Evolutionary conservation across 2,113 vertebrate genomes (phyloP), one percentile per base, ranked within the genome.

Genomic region (Craseonycteris thonglongyai): DNA sequence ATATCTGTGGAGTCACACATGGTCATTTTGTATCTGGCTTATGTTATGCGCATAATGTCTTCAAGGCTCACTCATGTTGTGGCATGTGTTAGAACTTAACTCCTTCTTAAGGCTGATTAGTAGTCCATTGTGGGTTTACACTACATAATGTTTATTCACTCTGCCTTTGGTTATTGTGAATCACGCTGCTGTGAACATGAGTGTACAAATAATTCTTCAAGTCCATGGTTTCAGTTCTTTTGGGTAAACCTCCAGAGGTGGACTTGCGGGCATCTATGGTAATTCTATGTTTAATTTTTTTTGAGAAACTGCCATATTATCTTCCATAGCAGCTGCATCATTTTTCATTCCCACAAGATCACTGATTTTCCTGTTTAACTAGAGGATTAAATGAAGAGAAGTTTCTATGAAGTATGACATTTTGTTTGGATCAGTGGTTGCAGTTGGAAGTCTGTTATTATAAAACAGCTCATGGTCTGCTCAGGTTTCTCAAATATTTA

Each of bases 101-200:
- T 90, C 35, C 49, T 79, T 74, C 38, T 74, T 66, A 42, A 66
- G 58, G 40, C 22, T 9, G 3, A 59, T 5, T 58, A 24, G 11
- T 9, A 35, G 16, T 59, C 8, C 40, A 7, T 22, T 28, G 1
- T 22, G 26, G 56, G 7, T 6, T 7, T 22, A 2, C 49, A 14
- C 24, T 22, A 12, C 6, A 5, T 54, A 63, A 22, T 85, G 30
- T n/a, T 49, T 49, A 22, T 51, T 11, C n/a, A 1, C 51, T 74
- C 58, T 61, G 58, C 15, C n/a, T 83, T 59, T 30, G 38, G 42
- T 42, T 33, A 0, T 78, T 56, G 68, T 24, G 74, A 45, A 4
- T 26, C 42, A 3, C 18, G 40, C 38, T 13, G 1, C 72, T 42
- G 1, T 66, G 69, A 42, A 22, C 3, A 0, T 3, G 30, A 28